Conservation (phyloP, 2,113 vertebrate species). For the Pipra filicauda region DNA sequence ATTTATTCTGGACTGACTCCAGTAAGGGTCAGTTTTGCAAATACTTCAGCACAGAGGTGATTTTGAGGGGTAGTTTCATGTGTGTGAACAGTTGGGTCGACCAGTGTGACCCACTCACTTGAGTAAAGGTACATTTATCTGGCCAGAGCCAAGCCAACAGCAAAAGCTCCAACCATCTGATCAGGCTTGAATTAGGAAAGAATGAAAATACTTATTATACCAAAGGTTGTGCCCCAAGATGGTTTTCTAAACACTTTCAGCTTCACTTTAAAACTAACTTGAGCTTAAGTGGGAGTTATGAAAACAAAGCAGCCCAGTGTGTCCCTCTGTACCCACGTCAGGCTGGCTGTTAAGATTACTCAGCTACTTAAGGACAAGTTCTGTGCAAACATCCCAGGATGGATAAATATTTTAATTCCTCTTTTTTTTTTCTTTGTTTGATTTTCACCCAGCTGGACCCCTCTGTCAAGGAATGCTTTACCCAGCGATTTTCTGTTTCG, state of each 20-base stretch:
- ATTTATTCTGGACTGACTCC: not conserved
- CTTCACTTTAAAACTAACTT: not conserved
- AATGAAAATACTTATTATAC: not conserved
- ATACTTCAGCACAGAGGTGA: not conserved
- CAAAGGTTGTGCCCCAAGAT: not conserved
- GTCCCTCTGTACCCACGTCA: not conserved
- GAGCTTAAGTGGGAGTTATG: not conserved
- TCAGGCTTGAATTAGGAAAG: not conserved
- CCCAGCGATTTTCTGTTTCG: not conserved
- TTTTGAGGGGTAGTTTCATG: not conserved
- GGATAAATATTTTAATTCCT: slow-evolving; percentile 52
- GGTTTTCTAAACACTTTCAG: not conserved
- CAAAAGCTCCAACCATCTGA: not conserved
- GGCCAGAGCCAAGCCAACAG: not conserved
- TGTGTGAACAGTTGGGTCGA: not conserved
- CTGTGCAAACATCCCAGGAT: slow-evolving; percentile 39
- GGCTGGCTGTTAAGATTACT: not conserved
- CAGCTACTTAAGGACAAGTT: slow-evolving; percentile 12
- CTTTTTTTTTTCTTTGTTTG: not conserved
- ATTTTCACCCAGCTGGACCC: slow-evolving; percentile 33
- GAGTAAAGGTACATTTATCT: not conserved
- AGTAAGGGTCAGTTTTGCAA: not conserved
- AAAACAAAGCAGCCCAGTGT: slow-evolving; percentile 7
- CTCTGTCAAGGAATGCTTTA: slow-evolving; percentile 27
- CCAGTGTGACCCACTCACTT: not conserved